phyloP scores from a whole-genome alignment of 2,113 vertebrate species.

The Mastomys coucha region DNA sequence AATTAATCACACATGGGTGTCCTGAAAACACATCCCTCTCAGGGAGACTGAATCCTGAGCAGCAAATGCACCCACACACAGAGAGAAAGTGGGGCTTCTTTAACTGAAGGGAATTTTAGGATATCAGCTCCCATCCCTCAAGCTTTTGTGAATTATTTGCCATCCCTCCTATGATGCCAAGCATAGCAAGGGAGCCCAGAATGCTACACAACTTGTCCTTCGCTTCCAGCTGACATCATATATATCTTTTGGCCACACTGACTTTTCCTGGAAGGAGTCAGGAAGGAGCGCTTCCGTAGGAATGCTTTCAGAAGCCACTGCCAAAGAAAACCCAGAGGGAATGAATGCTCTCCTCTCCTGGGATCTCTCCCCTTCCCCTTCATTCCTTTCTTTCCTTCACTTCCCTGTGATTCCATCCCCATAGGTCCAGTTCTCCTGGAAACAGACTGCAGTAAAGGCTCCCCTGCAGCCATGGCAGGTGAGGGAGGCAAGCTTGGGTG shows the following conservation, averaged over 20 bases:
- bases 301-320: fast-evolving
- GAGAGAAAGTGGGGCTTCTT: neutral
- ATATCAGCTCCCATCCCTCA: neutral
- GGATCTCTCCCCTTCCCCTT: neutral
- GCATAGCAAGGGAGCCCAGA: neutral
- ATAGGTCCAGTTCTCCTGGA: neutral
- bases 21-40: conserved; percentile 29
- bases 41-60: conserved; percentile 49
- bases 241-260: fast-evolving
- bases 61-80: conserved; percentile 1
- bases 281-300: neutral
- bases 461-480: neutral
- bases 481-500: too few species aligned
- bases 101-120: conserved; percentile 13
- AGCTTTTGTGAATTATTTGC: neutral
- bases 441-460: neutral
- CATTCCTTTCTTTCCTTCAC: neutral
- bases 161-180: neutral
- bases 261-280: neutral
- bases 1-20: conserved; percentile 68
- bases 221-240: too few species aligned
- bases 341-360: neutral
- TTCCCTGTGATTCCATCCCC: neutral
- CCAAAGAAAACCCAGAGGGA: neutral
- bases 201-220: too few species aligned